Evolutionary conservation across 2,113 vertebrate species (phyloP), one percentile per base, ranked within the genome.

Genomic region (Podarcis muralis): DNA sequence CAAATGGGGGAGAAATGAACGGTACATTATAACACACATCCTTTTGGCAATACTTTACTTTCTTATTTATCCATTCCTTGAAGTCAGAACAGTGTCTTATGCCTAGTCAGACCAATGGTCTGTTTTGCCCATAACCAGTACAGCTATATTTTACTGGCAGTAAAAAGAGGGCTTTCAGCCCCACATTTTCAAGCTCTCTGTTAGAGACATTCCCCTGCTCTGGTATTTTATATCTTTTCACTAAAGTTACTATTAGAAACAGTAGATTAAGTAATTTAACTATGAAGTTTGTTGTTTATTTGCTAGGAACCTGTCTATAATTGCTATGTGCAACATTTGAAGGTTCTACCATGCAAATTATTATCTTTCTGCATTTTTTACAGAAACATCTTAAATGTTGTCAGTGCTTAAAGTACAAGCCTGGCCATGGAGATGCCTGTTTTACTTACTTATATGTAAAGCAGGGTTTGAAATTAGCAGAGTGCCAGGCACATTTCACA

Each of bases 1-100:
- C 23, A 85, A 90, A 59, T 69, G 59, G 48, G 86, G 16, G 81
- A 85, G 25, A 66, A 74, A 76, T 81, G 40, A 87, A 81, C 5
- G 37, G 5, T 27, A 59, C 30, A 75, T n/a, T 66, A 27, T 43
- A 12, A 9, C 4, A 75, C 11, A 53, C 53, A 69, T 81, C 48
- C 9, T 35, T 65, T 72, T 43, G 40, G 22, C 79, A 13, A 27
- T 65, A 37, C 30, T 18, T 27, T 83, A 13, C 57, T 66, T 69
- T 74, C 48, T 76, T 72, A 40, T 85, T 87, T 86, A 72, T 18
- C 2, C 68, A 23, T 84, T 84, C 59, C 16, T 27, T 37, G 72
- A 43, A 85, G 43, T 30, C 22, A 27, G 16, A 43, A 59, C 16
- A 66, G 3, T n/a, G 74, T 66, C 25, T n/a, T 62, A 23, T 8